Conservation (phyloP, 2,113 vertebrate genomes). For the Silurus glanis region DNA sequence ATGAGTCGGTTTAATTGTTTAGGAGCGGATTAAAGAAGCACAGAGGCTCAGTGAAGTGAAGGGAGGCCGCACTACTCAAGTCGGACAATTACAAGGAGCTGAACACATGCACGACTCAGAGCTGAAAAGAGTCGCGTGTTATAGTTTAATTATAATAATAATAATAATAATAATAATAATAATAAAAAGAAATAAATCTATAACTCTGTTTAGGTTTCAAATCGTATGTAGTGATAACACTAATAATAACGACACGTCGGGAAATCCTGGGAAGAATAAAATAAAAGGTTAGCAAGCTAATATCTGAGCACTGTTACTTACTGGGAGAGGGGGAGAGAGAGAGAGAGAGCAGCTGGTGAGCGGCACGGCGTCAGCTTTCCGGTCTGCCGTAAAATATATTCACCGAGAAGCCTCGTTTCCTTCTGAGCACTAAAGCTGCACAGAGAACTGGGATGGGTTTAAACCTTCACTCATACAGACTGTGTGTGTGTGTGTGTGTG, state of each 20-base stretch:
- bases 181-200: neutral
- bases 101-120: neutral
- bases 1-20: neutral
- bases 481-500: neutral
- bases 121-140: neutral
- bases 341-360: constrained; percentile 24
- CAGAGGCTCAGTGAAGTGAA: neutral
- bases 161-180: neutral
- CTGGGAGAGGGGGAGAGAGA: constrained; percentile 8
- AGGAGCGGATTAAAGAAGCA: neutral
- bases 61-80: constrained; percentile 35
- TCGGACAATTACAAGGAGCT: neutral
- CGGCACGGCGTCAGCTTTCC: constrained; percentile 15
- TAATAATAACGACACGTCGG: neutral
- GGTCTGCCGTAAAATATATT: neutral
- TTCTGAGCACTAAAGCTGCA: neutral
- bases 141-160: neutral
- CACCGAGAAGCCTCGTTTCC: neutral
- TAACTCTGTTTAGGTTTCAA: neutral
- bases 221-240: neutral
- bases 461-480: neutral
- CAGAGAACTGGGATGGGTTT: constrained; percentile 11
- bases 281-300: constrained; percentile 15
- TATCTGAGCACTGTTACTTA: constrained; percentile 36
- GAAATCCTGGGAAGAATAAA: neutral